phyloP scores from a whole-genome alignment of 2,797 vertebrate genomes.

The Erpetoichthys calabaricus region DNA sequence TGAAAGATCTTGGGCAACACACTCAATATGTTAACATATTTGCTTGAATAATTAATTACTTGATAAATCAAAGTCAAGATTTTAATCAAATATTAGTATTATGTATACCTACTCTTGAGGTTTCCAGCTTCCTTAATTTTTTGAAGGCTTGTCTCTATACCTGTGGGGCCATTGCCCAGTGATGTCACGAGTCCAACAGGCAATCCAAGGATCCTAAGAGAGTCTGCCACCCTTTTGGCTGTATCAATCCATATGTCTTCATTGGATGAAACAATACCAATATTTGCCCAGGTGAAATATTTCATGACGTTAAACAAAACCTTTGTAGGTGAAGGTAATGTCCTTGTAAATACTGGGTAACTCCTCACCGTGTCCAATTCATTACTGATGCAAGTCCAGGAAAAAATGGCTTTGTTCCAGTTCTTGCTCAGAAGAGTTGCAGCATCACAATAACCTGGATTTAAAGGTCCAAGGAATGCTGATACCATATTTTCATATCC shows the following conservation, averaged over 20 bases:
- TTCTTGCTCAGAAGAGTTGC: conserved; percentile 52
- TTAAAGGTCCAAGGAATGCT: conserved; percentile 47
- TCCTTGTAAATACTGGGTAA: conserved; percentile 47
- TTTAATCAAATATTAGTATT: neutral
- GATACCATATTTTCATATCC: conserved; percentile 37
- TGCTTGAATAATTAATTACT: neutral
- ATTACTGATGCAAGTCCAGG: conserved; percentile 47
- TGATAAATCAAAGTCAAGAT: neutral
- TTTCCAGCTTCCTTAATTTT: conserved; percentile 39
- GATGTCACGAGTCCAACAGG: conserved; percentile 43
- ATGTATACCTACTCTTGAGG: conserved; percentile 44
- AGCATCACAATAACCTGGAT: conserved; percentile 56
- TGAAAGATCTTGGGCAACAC: no score
- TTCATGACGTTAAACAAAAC: conserved; percentile 50
- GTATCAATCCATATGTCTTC: conserved; percentile 60
- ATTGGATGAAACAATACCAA: conserved; percentile 52
- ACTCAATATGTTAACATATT: no score
- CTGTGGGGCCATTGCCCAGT: conserved; percentile 42
- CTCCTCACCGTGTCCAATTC: conserved; percentile 39
- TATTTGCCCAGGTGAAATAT: conserved; percentile 57
- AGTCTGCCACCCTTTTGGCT: conserved; percentile 38
- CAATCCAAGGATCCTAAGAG: conserved; percentile 48
- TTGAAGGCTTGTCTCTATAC: conserved; percentile 38
- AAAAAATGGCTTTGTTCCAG: conserved; percentile 57
- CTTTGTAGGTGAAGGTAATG: conserved; percentile 35